Percentiles rank a stretch among this genome's conserved stretches.
These are phyloP conservation scores for Apolygus lucorum DNA, from an alignment of 1,140 invertebrate genomes.

Conservation along the genomic window DNA sequence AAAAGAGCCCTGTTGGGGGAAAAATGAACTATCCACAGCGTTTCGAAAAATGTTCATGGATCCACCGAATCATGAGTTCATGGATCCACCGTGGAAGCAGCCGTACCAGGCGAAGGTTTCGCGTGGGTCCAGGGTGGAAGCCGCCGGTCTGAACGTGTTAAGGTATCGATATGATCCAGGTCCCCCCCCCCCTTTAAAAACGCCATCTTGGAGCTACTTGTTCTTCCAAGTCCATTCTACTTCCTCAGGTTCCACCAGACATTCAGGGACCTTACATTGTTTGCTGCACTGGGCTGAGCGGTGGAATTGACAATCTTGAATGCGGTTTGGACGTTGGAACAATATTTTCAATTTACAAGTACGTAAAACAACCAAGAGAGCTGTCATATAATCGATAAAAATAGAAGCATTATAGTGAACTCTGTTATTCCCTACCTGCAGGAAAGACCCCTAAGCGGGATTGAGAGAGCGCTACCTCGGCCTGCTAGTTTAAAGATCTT, in stretches of 20 bases:
- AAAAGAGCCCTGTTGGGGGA: too few relatives aligned
- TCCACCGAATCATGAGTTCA: not conserved
- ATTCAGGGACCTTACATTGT: not conserved
- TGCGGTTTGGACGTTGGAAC: not conserved
- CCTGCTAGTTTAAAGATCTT: too few relatives aligned
- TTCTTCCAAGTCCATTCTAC: not conserved
- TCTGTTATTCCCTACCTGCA: too few relatives aligned
- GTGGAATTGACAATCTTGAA: not conserved
- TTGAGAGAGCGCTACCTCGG: too few relatives aligned
- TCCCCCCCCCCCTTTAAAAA: not conserved
- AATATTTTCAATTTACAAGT: slow-evolving; percentile 5
- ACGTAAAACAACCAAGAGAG: too few relatives aligned
- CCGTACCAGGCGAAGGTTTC: not conserved
- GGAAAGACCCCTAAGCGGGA: too few relatives aligned
- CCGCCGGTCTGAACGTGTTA: not conserved
- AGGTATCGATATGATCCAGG: not conserved
- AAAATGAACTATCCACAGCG: too few relatives aligned
- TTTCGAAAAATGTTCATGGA: too few relatives aligned
- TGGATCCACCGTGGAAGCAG: not conserved
- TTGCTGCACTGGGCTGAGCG: not conserved
- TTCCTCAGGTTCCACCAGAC: not conserved
- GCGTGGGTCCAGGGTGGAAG: not conserved
- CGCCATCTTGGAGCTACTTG: not conserved
- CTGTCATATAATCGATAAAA: too few relatives aligned
- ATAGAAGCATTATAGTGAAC: too few relatives aligned